Evolutionary conservation across 2,113 vertebrate species (phyloP), one percentile per base, ranked within the genome.

Genomic region (Malaclemys terrapin): DNA sequence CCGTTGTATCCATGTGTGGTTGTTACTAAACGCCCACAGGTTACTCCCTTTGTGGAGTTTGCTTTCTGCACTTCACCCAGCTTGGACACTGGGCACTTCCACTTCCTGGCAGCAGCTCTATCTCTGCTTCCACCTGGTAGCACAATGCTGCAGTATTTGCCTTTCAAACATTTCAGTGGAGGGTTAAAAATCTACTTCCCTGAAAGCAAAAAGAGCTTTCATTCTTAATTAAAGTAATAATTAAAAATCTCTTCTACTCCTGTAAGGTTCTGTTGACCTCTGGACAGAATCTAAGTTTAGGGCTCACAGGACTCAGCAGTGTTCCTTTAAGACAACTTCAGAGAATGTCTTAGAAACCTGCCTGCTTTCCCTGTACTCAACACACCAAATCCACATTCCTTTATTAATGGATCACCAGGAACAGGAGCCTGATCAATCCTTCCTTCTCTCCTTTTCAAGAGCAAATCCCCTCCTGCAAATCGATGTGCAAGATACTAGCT

Each of bases 1-100:
- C 35, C 49, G 20, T 8, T 31, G 11, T 50, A 84, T 17, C 14
- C 0, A 0, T 22, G 54, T 80, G 56, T 86, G 81, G 2, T 0
- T 31, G 11, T 49, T 57, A 72, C 31, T 57, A 0, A 0, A 9
- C 29, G 31, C 29, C 2, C 0, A 17, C 0, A 57, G 31, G 38
- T 9, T 47, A 5, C 5, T 35, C 85, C 78, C 75, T n/a, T 45
- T 7, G 47, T 17, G 24, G 6, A 0, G 1, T 25, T 12, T 22
- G 7, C 10, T 29, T 54, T 35, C 27, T 31, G 49, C 24, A 69
- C 42, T n/a, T 81, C 31, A 53, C 11, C 38, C 35, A 38, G 35
- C 20, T 11, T 47, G 45, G 20, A 5, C 54, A 87, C 38, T 79
- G 54, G 19, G 11, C 25, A 10, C 24, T 80, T 53, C 49, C 4